phyloP scores from a whole-genome alignment of 1,140 invertebrate species.

The Pogonognathellus flavescens region DNA sequence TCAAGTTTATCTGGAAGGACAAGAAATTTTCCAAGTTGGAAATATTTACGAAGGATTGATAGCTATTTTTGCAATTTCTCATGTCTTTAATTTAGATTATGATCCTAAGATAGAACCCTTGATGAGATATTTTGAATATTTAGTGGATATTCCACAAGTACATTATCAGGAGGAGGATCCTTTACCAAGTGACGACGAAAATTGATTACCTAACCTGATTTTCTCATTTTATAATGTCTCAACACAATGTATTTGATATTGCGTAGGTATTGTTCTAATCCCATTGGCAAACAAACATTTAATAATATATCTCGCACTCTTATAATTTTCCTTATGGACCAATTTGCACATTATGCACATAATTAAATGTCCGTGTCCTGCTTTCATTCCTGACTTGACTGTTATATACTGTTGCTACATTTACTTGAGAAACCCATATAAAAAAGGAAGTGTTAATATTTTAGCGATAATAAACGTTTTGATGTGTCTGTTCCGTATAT shows the following conservation, averaged over 20 bases:
- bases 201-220: background rate
- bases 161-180: slow-evolving; percentile 27
- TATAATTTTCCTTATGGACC: too few species aligned
- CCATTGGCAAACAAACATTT: too few species aligned
- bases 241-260: background rate
- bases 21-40: slow-evolving; percentile 22
- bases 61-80: slow-evolving; percentile 16
- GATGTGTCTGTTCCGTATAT: too few species aligned
- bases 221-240: background rate
- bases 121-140: slow-evolving; percentile 25
- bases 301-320: too few species aligned
- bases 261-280: too few species aligned
- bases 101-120: background rate
- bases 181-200: slow-evolving; percentile 29
- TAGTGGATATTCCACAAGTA: slow-evolving; percentile 26
- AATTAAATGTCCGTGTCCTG: too few species aligned
- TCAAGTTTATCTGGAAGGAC: background rate
- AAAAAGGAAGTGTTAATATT: too few species aligned
- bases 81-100: slow-evolving; percentile 35
- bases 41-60: slow-evolving; percentile 14
- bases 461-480: too few species aligned
- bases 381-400: too few species aligned
- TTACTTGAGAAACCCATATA: too few species aligned
- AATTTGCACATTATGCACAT: too few species aligned
- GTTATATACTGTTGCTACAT: too few species aligned